Conservation (phyloP, 2,888 invertebrate species). For the Crocallis elinguaria region DNA sequence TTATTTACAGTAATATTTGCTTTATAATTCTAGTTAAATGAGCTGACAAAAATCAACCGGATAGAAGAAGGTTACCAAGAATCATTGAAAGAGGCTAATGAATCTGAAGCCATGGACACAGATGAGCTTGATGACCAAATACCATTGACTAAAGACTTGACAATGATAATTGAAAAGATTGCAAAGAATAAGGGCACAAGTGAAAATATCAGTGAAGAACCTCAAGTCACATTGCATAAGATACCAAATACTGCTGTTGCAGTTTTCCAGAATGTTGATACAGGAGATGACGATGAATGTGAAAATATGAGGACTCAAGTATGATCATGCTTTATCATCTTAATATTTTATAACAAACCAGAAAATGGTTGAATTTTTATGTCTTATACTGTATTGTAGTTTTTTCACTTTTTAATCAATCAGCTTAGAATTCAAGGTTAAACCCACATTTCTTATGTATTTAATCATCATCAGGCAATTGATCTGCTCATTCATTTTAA, state of each 20-base stretch:
- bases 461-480: too few relatives aligned
- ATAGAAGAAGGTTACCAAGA: conserved; percentile 76
- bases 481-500: too few relatives aligned
- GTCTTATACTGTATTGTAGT: background rate
- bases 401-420: background rate
- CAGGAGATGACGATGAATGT: conserved; percentile 54
- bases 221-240: conserved; percentile 73
- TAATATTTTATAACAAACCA: background rate
- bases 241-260: conserved; percentile 86
- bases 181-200: conserved; percentile 58
- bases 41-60: conserved; percentile 77
- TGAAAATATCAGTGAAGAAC: conserved; percentile 45
- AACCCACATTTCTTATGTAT: too few relatives aligned
- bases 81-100: conserved; percentile 54
- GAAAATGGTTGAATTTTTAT: background rate
- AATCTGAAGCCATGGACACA: conserved; percentile 37
- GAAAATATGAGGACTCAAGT: conserved; percentile 86
- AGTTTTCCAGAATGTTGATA: conserved; percentile 86
- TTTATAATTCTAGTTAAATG: conserved; percentile 62
- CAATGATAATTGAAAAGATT: conserved; percentile 83
- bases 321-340: conserved; percentile 39
- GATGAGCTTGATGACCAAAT: conserved; percentile 62
- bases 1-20: too few relatives aligned
- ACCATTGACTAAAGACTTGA: conserved; percentile 81
- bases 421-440: background rate